phyloP scores from a whole-genome alignment of 2,797 vertebrate genomes.

The Bryconaethiops microstoma region DNA sequence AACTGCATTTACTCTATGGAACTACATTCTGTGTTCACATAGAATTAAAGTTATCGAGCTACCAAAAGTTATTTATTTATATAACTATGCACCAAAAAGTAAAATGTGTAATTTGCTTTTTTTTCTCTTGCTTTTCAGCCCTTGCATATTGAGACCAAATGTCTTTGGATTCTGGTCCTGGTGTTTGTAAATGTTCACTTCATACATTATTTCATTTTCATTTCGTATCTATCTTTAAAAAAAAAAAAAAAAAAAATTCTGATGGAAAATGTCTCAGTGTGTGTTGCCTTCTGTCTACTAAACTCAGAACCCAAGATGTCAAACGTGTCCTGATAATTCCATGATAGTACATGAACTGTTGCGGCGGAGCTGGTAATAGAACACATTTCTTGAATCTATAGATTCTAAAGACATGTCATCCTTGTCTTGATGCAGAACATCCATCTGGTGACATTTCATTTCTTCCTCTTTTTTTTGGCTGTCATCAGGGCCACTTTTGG shows the following conservation, averaged over 20 bases:
- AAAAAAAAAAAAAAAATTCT: neutral
- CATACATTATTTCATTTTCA: neutral
- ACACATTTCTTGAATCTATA: neutral
- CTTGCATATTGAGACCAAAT: no score
- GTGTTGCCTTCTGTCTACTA: neutral
- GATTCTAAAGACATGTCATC: neutral
- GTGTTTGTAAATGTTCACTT: no score
- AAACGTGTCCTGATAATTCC: neutral
- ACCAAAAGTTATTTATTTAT: no score
- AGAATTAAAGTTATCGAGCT: no score
- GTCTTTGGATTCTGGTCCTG: neutral
- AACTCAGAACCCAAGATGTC: neutral
- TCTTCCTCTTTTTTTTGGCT: neutral
- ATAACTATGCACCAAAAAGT: no score
- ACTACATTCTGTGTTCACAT: no score
- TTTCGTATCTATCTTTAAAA: neutral
- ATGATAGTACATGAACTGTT: neutral
- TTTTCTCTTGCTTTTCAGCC: no score
- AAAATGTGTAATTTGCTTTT: no score
- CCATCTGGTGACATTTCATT: slow-evolving; percentile 23
- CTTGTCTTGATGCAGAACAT: slow-evolving; percentile 19
- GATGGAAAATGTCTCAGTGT: neutral
- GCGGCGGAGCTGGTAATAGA: neutral
- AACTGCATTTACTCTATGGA: no score
- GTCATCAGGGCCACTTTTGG: slow-evolving; percentile 15